Base-by-base conservation (phyloP, 2,113 vertebrate genomes). In the Tricholaema leucomelas region DNA sequence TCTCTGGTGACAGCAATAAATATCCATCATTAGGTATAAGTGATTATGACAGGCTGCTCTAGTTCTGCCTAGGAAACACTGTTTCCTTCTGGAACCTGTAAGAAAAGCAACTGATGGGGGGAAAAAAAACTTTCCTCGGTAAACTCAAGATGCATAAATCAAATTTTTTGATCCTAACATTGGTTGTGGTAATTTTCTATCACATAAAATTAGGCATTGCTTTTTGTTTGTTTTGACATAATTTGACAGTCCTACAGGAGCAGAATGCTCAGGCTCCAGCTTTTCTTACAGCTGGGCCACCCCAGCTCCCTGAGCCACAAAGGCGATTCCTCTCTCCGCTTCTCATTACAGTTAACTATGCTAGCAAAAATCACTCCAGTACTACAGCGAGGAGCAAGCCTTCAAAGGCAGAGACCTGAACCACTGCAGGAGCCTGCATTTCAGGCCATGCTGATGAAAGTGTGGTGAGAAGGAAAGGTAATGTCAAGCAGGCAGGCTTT, bases 1-100 rank as follows among this genome's bases (percentile, higher is more conserved):
- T 81, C 73, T 91, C 71, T 88, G 82, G 83, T 95, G 88, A 92
- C 92, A 94, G 90, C 84, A 74, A 60, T 93, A 93, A 92, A 89
- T 93, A 94, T 83, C 75, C n/a, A 85, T 88, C 91, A 91, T 87
- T 92, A 91, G 66, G 31, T 79, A 44, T 74, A 74, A 94, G 44
- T 71, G 65, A 91, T 92, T 61, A 74, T 84, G 83, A 85, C 54
- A 73, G 80, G 35, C 77, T 84, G 46, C 36, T 95, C 85, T 77
- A 55, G 52, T 74, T 81, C 81, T 91, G 77, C 50, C 35, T 58
- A 3, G 55, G 83, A 91, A 80, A 84, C 80, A 73, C 75, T 18
- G 1, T 91, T 92, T 94, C 79, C 84, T 88, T 90, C 73, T 91
- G 88, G 85, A 71, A 92, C 25, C 77, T 8, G 8, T 90, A 90